A percentile compares a stretch with the other conserved stretches of the same genome.
Evolutionary conservation across 1,140 invertebrate genomes (phyloP).

Genomic region (Zaprionus ornatus): DNA sequence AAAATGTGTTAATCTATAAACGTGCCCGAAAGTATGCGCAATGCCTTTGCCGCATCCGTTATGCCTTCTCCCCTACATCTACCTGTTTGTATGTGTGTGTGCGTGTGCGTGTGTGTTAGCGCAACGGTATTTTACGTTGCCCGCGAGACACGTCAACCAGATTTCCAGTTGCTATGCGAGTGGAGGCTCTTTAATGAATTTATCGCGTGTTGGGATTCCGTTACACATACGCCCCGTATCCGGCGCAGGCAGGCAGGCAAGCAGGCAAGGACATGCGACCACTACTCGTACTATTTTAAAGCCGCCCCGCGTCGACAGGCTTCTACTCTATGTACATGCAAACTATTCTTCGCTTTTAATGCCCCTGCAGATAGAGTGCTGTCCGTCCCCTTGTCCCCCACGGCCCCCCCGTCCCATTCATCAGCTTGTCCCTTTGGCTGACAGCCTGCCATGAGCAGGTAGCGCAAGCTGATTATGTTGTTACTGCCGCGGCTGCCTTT

Average conservation of each 20-base stretch:
- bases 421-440: constrained; percentile 16
- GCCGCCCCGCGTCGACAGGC: neutral
- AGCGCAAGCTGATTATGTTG: constrained; percentile 38
- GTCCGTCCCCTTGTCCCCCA: constrained; percentile 11
- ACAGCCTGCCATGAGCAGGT: constrained; percentile 65
- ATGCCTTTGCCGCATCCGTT: constrained; percentile 18
- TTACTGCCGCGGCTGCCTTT: constrained; percentile 24
- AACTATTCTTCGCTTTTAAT: constrained; percentile 73
- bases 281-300: constrained; percentile 44
- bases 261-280: constrained; percentile 59
- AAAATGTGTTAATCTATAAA: constrained; percentile 83
- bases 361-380: constrained; percentile 53
- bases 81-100: constrained; percentile 15
- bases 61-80: neutral
- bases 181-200: constrained; percentile 74
- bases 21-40: constrained; percentile 57
- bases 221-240: constrained; percentile 74
- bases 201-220: constrained; percentile 76
- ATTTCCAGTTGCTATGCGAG: constrained; percentile 54
- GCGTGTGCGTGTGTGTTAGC: constrained; percentile 35
- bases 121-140: constrained; percentile 72
- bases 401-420: neutral
- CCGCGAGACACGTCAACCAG: constrained; percentile 72
- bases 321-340: constrained; percentile 47
- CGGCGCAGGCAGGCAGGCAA: constrained; percentile 10